These are phyloP conservation scores for Chelon labrosus DNA, from an alignment of 2,797 vertebrate species.

Conservation along the genomic window DNA sequence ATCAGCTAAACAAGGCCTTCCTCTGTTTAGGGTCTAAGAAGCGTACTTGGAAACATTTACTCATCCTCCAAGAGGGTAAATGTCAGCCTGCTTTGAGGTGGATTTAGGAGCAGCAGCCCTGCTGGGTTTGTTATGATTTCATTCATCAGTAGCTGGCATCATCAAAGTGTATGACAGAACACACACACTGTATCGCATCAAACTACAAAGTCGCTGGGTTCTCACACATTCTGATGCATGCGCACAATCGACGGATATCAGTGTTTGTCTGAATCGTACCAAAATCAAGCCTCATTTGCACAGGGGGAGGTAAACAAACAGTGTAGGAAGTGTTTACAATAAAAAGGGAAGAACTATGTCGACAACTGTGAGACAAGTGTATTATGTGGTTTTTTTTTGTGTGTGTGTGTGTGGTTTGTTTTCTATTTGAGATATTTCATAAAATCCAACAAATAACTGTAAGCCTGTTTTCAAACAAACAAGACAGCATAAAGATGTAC, in stretches of 20 bases:
- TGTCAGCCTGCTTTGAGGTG: constrained; percentile 45
- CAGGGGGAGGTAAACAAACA: constrained; percentile 60
- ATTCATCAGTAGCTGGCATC: constrained; percentile 40
- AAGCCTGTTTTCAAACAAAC: constrained; percentile 46
- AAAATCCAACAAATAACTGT: constrained; percentile 40
- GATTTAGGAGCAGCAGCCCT: constrained; percentile 44
- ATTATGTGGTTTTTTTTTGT: constrained; percentile 2
- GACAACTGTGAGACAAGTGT: constrained; percentile 37
- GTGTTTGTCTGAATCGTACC: constrained; percentile 33
- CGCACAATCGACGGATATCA: constrained; percentile 69
- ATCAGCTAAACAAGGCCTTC: constrained; percentile 71
- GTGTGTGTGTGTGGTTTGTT: neutral
- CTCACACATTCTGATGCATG: constrained; percentile 61
- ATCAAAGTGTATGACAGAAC: constrained; percentile 24
- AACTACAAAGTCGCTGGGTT: constrained; percentile 36
- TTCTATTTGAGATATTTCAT: constrained; percentile 25
- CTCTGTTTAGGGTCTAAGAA: constrained; percentile 62
- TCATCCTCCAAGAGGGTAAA: constrained; percentile 53
- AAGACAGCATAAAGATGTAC: constrained; percentile 28
- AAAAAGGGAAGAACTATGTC: constrained; percentile 44
- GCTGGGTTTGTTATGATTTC: constrained; percentile 62
- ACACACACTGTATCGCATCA: constrained; percentile 24
- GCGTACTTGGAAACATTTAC: constrained; percentile 64
- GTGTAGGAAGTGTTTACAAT: constrained; percentile 53
- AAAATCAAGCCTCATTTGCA: constrained; percentile 58